These are phyloP conservation scores for Cyaniris semiargus DNA, from an alignment of 2,888 invertebrate species.

Conservation along the genomic window DNA sequence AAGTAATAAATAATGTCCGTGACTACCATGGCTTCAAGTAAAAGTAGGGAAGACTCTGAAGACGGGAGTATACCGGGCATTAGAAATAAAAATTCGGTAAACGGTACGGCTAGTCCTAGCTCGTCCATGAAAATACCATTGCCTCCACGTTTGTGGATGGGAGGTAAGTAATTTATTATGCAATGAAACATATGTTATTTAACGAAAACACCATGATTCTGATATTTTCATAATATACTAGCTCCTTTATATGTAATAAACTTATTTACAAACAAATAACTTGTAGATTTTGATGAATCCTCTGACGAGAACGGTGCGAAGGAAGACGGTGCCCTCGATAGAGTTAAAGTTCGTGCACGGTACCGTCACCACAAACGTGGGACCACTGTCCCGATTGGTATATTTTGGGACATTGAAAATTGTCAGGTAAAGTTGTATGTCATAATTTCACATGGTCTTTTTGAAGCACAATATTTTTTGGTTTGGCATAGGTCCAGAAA, in stretches of 20 bases:
- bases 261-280: slow-evolving; percentile 26
- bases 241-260: background rate
- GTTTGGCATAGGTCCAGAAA: background rate
- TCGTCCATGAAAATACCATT: slow-evolving; percentile 74
- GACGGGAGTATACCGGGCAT: slow-evolving; percentile 50
- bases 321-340: slow-evolving; percentile 55
- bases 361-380: slow-evolving; percentile 66
- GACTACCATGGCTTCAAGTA: slow-evolving; percentile 58
- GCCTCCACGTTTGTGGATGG: slow-evolving; percentile 75
- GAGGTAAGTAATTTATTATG: slow-evolving; percentile 62
- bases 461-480: background rate
- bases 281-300: slow-evolving; percentile 69
- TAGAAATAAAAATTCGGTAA: slow-evolving; percentile 72
- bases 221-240: background rate
- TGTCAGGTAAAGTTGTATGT: slow-evolving; percentile 82
- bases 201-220: background rate
- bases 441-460: background rate
- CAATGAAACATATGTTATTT: slow-evolving; percentile 44
- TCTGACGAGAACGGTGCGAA: slow-evolving; percentile 66
- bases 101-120: slow-evolving; percentile 64
- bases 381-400: slow-evolving; percentile 84
- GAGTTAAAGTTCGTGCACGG: slow-evolving; percentile 64
- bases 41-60: slow-evolving; percentile 50
- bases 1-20: slow-evolving; percentile 53
- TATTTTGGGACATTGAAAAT: slow-evolving; percentile 97